Evolutionary conservation across 2,113 vertebrate genomes (phyloP), one percentile per base, ranked within the genome.

Genomic region (Oreochromis niloticus): DNA sequence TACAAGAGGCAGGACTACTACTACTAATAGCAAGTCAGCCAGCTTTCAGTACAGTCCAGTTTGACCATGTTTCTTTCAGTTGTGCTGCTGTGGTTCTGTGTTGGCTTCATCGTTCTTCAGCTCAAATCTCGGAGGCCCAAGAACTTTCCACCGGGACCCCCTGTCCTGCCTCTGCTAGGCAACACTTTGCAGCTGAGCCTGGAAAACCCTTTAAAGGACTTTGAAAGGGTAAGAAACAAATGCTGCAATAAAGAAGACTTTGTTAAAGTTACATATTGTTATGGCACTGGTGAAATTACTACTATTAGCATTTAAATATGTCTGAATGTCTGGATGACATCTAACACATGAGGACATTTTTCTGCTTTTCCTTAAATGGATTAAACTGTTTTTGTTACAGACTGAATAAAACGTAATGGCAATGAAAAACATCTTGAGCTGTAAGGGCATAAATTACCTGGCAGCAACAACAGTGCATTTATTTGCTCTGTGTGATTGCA

Each of bases 91-190:
- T 91, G 79, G 12, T 12, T 95, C 54, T 89, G 86, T 2, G 2
- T 96, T 32, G 81, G 84, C 71, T 84, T 95, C 39, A 7, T 96
- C 24, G 43, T 94, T n/a, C 9, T 94, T 83, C 87, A 36, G 66
- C 4, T 90, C 55, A 89, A 85, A 93, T 86, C 2, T 90, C 93
- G 89, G 89, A 94, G 93, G 57, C 93, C 93, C 75, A 91, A 94
- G 86, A 96, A 96, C 91, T 96, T 97, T 39, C 96, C 96, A 13
- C 95, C 96, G 1, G 96, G 96, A 54, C 96, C 96, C 3, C 9
- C 36, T 1, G 9, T 80, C 2, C 34, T 96, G 13, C 96, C 96
- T 0, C 3, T 97, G 27, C 73, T 97, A 39, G 96, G 96, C 13
- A 97, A 95, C 81, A 81, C 96, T 34, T 84, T 96, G 13, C 80